phyloP scores from a whole-genome alignment of 2,888 invertebrate species.

The Spodoptera exigua region DNA sequence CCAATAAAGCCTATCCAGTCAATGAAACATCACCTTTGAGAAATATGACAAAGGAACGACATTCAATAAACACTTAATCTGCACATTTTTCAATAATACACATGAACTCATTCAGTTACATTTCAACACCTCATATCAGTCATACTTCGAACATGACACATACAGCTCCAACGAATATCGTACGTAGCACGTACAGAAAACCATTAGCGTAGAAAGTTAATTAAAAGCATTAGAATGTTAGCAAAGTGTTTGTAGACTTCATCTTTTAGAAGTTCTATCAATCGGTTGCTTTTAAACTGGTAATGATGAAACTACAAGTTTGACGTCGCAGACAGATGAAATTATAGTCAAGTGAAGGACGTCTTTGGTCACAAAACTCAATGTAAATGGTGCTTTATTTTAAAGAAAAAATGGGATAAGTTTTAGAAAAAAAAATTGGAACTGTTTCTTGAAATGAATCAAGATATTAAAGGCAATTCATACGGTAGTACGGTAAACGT shows the following conservation, averaged over 20 bases:
- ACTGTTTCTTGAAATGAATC: too few species aligned
- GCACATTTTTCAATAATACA: constrained; percentile 2
- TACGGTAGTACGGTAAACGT: too few species aligned
- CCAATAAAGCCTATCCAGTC: too few species aligned
- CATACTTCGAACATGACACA: constrained; percentile 7
- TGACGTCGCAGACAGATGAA: constrained; percentile 8
- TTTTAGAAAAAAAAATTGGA: too few species aligned
- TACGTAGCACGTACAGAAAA: neutral
- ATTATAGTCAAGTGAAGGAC: neutral
- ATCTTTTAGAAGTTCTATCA: constrained; percentile 14
- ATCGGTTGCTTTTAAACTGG: constrained; percentile 5
- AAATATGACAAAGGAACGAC: neutral
- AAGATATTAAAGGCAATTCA: too few species aligned
- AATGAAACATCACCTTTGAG: too few species aligned
- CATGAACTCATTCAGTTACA: neutral
- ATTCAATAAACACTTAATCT: too few species aligned
- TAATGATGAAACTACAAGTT: constrained; percentile 14
- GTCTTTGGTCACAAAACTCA: neutral
- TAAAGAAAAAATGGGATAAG: too few species aligned
- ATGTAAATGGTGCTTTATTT: too few species aligned
- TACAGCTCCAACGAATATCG: constrained; percentile 2
- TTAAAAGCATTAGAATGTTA: neutral
- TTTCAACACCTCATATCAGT: constrained; percentile 2
- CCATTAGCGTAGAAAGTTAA: constrained; percentile 5
- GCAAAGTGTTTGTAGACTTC: constrained; percentile 4